phyloP scores from a whole-genome alignment of 2,797 vertebrate genomes.

The Anguilla obscura region DNA sequence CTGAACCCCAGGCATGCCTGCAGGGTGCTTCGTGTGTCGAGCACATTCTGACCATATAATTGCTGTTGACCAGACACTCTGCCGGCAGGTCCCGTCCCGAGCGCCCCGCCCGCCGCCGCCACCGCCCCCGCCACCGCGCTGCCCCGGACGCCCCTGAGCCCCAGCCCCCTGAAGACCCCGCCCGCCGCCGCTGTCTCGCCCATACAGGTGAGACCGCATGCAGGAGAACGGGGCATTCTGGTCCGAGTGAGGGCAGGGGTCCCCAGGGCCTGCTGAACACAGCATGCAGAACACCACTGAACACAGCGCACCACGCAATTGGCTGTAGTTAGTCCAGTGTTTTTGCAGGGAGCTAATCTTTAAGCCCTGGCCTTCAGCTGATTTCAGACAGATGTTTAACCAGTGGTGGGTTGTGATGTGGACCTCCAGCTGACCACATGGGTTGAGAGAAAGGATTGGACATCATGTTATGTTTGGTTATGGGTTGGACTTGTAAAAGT shows the following conservation, averaged over 20 bases:
- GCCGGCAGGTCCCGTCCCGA: slow-evolving; percentile 61
- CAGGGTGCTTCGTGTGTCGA: neutral
- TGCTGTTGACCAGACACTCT: slow-evolving; percentile 13
- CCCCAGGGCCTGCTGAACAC: neutral
- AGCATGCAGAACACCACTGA: neutral
- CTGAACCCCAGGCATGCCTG: neutral
- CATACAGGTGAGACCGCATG: slow-evolving; percentile 80
- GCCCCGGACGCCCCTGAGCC: slow-evolving; percentile 91
- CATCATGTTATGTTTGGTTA: neutral
- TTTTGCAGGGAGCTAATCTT: neutral
- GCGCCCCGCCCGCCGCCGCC: slow-evolving; percentile 41
- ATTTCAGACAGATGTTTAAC: neutral
- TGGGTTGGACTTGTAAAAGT: neutral
- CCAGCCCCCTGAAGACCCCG: slow-evolving; percentile 94
- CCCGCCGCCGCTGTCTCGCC: slow-evolving; percentile 93
- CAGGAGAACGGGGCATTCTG: neutral
- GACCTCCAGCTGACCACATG: neutral
- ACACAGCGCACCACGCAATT: neutral
- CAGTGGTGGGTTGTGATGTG: neutral
- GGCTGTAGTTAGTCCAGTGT: neutral
- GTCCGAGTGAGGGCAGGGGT: neutral
- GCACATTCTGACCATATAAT: neutral
- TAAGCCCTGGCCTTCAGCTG: neutral
- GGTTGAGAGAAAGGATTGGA: neutral
- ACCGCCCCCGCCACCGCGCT: slow-evolving; percentile 74